A percentile compares a stretch with the other conserved stretches of the same genome.
Evolutionary conservation across 2,797 vertebrate species (phyloP).

Genomic region (Aldrovandia affinis): DNA sequence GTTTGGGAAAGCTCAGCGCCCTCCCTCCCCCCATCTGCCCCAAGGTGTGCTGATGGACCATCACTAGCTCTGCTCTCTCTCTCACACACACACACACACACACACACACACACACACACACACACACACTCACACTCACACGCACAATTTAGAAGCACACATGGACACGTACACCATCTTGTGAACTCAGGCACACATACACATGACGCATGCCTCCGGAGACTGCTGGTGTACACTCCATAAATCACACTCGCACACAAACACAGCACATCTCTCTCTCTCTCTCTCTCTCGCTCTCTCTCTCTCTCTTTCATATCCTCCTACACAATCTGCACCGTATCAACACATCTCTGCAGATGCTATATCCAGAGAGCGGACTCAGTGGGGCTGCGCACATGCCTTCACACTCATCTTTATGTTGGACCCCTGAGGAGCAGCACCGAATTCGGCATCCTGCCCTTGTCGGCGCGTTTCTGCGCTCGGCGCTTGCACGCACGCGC

Average conservation of each 20-base stretch:
- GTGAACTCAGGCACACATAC: background rate
- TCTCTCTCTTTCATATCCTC: background rate
- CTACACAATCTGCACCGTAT: background rate
- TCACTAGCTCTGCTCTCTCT: background rate
- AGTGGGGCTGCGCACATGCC: too few species aligned
- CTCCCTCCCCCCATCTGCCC: constrained; percentile 22
- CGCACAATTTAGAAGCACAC: background rate
- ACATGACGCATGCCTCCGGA: too few species aligned
- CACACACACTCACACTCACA: background rate
- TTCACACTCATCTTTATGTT: too few species aligned
- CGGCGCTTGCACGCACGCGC: too few species aligned
- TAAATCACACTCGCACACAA: background rate
- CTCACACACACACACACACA: background rate
- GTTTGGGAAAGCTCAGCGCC: constrained; percentile 15
- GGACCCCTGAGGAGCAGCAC: too few species aligned
- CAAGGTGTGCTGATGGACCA: constrained; percentile 9
- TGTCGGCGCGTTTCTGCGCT: too few species aligned
- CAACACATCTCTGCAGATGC: background rate
- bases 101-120: background rate
- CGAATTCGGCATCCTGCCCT: too few species aligned
- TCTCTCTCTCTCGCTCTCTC: background rate
- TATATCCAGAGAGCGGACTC: too few species aligned
- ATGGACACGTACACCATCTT: background rate
- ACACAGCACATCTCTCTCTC: background rate
- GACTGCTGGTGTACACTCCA: too few species aligned